phyloP scores from a whole-genome alignment of 2,797 vertebrate genomes.

The Lophotriccus pileatus region DNA sequence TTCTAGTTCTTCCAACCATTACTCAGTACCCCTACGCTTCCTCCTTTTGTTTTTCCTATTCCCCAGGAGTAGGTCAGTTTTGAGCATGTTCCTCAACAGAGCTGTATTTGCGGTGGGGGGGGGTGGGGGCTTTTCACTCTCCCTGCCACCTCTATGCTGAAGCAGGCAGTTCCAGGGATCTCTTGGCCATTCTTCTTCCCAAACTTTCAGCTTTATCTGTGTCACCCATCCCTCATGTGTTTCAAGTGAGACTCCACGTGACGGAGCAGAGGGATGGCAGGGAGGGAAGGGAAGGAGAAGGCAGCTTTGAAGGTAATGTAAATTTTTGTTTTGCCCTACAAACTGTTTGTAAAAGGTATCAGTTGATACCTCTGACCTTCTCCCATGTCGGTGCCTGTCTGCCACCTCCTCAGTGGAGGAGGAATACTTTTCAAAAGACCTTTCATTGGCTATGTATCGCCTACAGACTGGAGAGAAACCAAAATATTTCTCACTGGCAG shows the following conservation, averaged over 20 bases:
- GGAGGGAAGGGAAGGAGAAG: not conserved
- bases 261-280: not conserved
- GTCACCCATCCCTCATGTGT: not conserved
- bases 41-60: not conserved
- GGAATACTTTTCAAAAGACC: not conserved
- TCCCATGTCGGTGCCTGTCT: not conserved
- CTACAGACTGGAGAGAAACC: not conserved
- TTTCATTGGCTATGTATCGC: not conserved
- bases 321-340: not conserved
- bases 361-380: not conserved
- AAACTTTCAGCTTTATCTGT: not conserved
- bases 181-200: not conserved
- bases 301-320: accelerated
- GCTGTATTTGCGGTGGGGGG: not conserved
- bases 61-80: accelerated
- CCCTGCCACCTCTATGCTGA: not conserved
- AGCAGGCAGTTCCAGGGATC: not conserved
- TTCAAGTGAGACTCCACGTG: not conserved
- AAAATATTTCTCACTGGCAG: not conserved
- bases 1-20: not conserved
- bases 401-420: not conserved
- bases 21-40: not conserved
- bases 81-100: not conserved
- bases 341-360: not conserved
- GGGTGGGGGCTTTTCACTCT: accelerated